Conservation (phyloP, 1,140 invertebrate genomes). For the Zelostemma sp. region DNA sequence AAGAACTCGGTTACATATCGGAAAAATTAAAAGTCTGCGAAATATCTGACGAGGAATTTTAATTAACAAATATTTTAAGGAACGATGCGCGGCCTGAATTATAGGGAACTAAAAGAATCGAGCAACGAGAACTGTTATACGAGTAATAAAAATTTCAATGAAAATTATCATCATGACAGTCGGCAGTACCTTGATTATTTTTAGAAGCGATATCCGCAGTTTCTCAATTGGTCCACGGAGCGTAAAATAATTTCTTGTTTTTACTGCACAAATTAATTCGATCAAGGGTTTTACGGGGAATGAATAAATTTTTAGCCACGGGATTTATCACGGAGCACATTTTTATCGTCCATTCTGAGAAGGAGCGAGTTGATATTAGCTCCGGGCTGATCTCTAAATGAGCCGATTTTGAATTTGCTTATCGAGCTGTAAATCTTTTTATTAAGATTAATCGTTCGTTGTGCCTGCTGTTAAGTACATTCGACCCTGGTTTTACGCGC, state of each 20-base stretch:
- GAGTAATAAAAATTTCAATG: neutral
- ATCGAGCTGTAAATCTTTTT: constrained; percentile 3
- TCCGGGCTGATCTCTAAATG: neutral
- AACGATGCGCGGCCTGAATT: constrained; percentile 5
- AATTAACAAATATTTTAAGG: constrained; percentile 50
- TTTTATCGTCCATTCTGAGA: neutral
- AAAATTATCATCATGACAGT: too few relatives aligned
- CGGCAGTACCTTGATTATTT: too few relatives aligned
- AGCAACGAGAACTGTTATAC: neutral
- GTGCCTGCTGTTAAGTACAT: neutral
- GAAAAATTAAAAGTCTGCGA: constrained; percentile 4
- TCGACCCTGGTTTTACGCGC: constrained; percentile 1
- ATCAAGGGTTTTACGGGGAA: neutral
- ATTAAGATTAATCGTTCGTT: constrained; percentile 1
- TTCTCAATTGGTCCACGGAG: too few relatives aligned
- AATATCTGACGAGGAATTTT: constrained; percentile 57
- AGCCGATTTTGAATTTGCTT: neutral
- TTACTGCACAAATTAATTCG: neutral
- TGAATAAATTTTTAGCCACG: neutral
- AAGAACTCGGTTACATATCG: neutral
- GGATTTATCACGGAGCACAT: neutral
- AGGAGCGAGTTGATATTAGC: neutral
- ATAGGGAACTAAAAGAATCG: neutral
- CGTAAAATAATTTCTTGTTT: too few relatives aligned
- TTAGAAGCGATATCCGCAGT: too few relatives aligned